Evolutionary conservation across 1,140 invertebrate genomes (phyloP).

Genomic region (Amphibalanus amphitrite): DNA sequence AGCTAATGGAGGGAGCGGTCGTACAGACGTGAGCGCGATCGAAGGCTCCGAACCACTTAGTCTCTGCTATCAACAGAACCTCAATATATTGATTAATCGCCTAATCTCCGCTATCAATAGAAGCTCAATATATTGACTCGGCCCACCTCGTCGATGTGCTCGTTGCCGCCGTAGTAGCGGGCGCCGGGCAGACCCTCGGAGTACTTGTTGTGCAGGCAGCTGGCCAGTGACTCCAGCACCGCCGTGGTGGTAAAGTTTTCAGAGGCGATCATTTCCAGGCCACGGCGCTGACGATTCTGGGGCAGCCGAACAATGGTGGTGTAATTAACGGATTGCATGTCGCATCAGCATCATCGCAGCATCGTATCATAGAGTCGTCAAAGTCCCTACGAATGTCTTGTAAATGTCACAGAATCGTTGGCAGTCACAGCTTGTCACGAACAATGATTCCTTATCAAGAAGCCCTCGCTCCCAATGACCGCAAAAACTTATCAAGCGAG

Average conservation of each 20-base stretch:
- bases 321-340: too few species aligned
- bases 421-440: too few species aligned
- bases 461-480: too few species aligned
- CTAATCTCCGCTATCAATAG: neutral
- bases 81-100: neutral
- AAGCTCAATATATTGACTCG: neutral
- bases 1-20: neutral
- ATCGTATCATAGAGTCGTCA: too few species aligned
- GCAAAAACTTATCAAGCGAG: too few species aligned
- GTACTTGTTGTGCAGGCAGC: slow-evolving; percentile 94
- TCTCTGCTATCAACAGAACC: neutral
- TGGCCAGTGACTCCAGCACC: slow-evolving; percentile 76
- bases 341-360: too few species aligned
- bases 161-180: slow-evolving; percentile 89
- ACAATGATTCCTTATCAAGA: too few species aligned
- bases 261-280: slow-evolving; percentile 90
- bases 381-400: too few species aligned
- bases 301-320: neutral
- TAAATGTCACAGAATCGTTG: too few species aligned
- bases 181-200: slow-evolving; percentile 81
- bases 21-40: neutral
- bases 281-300: slow-evolving; percentile 49
- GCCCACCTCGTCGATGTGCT: slow-evolving; percentile 75
- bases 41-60: neutral
- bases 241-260: slow-evolving; percentile 92